These are phyloP conservation scores for Eilema caniola DNA, from an alignment of 2,888 invertebrate species.

Conservation along the genomic window DNA sequence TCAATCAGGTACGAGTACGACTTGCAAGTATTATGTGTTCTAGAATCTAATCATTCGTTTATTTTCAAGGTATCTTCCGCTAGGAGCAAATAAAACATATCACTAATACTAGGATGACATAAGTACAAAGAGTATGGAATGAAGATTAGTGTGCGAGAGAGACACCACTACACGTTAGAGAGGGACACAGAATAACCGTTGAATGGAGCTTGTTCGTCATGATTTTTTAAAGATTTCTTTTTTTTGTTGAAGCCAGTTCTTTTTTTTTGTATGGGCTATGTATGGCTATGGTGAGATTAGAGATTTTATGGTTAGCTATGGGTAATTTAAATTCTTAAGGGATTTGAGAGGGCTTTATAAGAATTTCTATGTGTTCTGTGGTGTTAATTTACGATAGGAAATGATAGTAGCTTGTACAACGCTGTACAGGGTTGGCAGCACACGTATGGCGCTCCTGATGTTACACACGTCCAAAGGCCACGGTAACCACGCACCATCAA, in stretches of 20 bases:
- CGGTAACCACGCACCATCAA: too few relatives aligned
- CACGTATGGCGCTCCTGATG: too few relatives aligned
- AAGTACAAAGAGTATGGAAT: conserved; percentile 40
- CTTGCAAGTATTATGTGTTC: too few relatives aligned
- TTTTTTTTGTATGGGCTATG: conserved; percentile 20
- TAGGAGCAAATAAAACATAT: neutral
- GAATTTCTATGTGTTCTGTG: neutral
- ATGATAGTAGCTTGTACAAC: too few relatives aligned
- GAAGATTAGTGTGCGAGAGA: conserved; percentile 44
- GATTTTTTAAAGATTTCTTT: conserved; percentile 37
- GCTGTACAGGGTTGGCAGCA: neutral
- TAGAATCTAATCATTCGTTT: too few relatives aligned
- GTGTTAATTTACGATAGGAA: neutral
- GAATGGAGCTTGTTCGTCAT: conserved; percentile 46
- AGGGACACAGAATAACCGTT: conserved; percentile 47
- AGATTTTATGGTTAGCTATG: conserved; percentile 13
- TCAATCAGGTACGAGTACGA: too few relatives aligned
- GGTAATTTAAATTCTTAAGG: conserved; percentile 12
- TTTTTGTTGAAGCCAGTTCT: conserved; percentile 24
- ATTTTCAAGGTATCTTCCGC: neutral
- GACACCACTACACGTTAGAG: conserved; percentile 32
- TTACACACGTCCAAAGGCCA: too few relatives aligned
- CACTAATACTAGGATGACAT: conserved; percentile 35
- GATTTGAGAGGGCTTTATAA: neutral
- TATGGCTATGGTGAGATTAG: conserved; percentile 14